Percentiles rank a stretch among this genome's conserved stretches.
Evolutionary conservation across 2,797 vertebrate genomes (phyloP).

Genomic region (Discoglossus pictus): DNA sequence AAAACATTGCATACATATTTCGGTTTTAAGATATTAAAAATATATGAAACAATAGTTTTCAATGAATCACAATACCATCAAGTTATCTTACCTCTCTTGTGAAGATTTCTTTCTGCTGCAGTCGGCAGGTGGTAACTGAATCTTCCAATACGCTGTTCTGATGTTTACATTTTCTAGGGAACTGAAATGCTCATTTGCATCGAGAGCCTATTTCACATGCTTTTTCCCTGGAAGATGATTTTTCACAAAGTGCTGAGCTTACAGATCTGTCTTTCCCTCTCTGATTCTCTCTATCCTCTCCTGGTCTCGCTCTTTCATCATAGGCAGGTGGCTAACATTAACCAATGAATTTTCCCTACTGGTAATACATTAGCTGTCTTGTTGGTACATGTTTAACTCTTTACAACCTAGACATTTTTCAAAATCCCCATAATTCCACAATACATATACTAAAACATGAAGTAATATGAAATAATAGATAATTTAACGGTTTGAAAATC

Average conservation of each 20-base stretch:
- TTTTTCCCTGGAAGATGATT: conserved; percentile 32
- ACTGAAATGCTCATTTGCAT: conserved; percentile 23
- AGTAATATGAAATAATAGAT: too few species aligned
- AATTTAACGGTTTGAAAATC: too few species aligned
- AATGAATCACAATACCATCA: background rate
- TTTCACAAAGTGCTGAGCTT: conserved; percentile 32
- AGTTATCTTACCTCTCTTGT: conserved; percentile 54
- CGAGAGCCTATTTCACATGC: conserved; percentile 2
- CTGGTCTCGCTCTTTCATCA: conserved; percentile 28
- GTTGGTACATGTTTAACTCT: conserved; percentile 53
- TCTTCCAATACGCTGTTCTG: conserved; percentile 7
- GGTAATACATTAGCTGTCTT: conserved; percentile 37
- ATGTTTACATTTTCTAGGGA: conserved; percentile 31
- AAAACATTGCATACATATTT: background rate
- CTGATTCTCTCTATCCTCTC: background rate
- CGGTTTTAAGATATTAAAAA: background rate
- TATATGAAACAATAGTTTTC: background rate
- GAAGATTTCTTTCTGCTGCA: conserved; percentile 39
- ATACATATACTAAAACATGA: too few species aligned
- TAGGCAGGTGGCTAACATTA: conserved; percentile 46
- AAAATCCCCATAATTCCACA: too few species aligned
- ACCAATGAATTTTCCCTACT: conserved; percentile 55
- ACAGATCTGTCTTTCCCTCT: conserved; percentile 32
- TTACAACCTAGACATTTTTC: conserved; percentile 12
- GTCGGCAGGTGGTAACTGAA: conserved; percentile 12